phyloP scores from a whole-genome alignment of 1,140 invertebrate genomes.

The Palaemon carinicauda region DNA sequence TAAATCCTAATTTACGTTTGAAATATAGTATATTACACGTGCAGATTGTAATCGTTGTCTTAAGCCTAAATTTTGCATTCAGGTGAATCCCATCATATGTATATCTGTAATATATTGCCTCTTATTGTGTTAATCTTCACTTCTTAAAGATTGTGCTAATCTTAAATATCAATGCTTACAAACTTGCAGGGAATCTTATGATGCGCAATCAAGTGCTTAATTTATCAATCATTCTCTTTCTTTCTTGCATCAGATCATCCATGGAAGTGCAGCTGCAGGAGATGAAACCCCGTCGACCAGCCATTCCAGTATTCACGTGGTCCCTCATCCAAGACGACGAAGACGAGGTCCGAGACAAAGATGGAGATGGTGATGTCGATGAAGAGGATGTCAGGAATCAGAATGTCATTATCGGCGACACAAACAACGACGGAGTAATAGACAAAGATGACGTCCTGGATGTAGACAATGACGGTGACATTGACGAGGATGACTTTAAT shows the following conservation, averaged over 20 bases:
- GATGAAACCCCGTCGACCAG: slow-evolving; percentile 20
- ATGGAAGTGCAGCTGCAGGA: slow-evolving; percentile 12
- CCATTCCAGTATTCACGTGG: slow-evolving; percentile 48
- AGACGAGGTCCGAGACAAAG: slow-evolving; percentile 24
- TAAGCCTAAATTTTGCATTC: too few species aligned
- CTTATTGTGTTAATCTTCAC: too few species aligned
- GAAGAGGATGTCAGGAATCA: slow-evolving; percentile 25
- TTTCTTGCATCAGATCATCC: background rate
- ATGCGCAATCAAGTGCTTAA: background rate
- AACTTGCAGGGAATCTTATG: too few species aligned
- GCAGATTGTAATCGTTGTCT: too few species aligned
- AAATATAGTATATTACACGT: too few species aligned
- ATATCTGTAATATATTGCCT: too few species aligned
- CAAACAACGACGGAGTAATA: slow-evolving; percentile 38
- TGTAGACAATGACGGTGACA: slow-evolving; percentile 41
- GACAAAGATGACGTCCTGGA: slow-evolving; percentile 28
- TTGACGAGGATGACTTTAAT: slow-evolving; percentile 33
- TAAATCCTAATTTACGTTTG: too few species aligned
- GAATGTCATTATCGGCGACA: slow-evolving; percentile 29
- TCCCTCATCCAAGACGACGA: slow-evolving; percentile 2
- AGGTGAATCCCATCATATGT: too few species aligned
- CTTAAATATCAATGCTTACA: too few species aligned
- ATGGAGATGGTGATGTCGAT: slow-evolving; percentile 51
- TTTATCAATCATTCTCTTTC: background rate
- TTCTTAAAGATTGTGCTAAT: too few species aligned